phyloP scores from a whole-genome alignment of 2,113 vertebrate species.

The Circaetus gallicus region DNA sequence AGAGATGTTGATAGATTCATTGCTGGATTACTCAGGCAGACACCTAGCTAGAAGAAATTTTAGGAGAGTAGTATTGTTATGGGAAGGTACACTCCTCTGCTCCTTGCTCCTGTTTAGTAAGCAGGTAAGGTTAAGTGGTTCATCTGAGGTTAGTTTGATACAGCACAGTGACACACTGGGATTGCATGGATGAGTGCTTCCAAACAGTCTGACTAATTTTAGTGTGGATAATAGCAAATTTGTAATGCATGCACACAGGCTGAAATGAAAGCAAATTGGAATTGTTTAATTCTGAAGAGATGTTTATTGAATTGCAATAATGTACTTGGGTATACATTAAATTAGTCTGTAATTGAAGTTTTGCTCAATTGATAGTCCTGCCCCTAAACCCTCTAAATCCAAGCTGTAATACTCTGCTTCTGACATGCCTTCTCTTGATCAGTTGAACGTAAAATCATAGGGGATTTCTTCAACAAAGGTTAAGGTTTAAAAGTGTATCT shows the following conservation, averaged over 20 bases:
- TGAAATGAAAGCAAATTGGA: conserved; percentile 53
- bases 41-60: background rate
- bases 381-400: conserved; percentile 29
- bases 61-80: background rate
- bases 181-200: background rate
- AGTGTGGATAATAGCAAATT: conserved; percentile 12
- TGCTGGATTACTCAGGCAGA: background rate
- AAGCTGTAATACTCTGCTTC: background rate
- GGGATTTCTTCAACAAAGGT: background rate
- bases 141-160: background rate
- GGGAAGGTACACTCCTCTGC: background rate
- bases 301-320: conserved; percentile 66
- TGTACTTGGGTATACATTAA: conserved; percentile 48
- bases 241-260: background rate
- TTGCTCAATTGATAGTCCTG: background rate
- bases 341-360: conserved; percentile 63
- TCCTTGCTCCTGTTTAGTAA: background rate
- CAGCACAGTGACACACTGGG: background rate
- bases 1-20: background rate
- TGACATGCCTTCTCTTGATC: background rate
- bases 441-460: background rate
- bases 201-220: background rate
- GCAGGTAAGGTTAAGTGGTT: background rate
- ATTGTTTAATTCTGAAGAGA: conserved; percentile 60
- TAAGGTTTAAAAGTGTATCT: background rate